Percentiles rank a stretch among this genome's conserved stretches.
Evolutionary conservation across 2,888 invertebrate species (phyloP).

Genomic region (Athalia rosae): DNA sequence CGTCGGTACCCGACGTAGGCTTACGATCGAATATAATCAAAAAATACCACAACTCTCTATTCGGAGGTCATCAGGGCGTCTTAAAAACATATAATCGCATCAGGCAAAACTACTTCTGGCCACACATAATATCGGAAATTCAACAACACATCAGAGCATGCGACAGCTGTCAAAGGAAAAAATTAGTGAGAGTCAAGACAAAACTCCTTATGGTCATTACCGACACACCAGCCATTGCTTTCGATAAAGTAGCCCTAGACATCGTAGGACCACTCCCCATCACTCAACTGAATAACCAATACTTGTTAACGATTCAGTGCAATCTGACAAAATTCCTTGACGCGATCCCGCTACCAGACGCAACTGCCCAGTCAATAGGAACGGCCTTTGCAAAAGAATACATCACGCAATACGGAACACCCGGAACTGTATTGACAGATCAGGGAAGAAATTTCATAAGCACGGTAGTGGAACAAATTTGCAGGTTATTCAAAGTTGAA

Average conservation of each 20-base stretch:
- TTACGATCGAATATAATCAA: background rate
- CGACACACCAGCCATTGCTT: background rate
- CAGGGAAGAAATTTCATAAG: conserved; percentile 19
- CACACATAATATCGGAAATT: conserved; percentile 34
- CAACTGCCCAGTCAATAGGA: conserved; percentile 8
- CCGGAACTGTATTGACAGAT: background rate
- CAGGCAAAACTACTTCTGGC: conserved; percentile 44
- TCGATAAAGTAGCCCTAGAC: background rate
- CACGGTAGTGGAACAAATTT: background rate
- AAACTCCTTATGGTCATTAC: conserved; percentile 45
- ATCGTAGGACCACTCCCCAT: background rate
- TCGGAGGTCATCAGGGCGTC: conserved; percentile 49
- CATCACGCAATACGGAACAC: conserved; percentile 12
- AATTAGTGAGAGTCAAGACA: conserved; percentile 11
- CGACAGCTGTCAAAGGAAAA: conserved; percentile 45
- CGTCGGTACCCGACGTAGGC: background rate
- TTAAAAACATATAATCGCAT: conserved; percentile 38
- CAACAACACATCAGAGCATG: conserved; percentile 41
- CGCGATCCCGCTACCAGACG: conserved; percentile 34
- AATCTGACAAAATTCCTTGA: conserved; percentile 10
- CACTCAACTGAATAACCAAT: too few relatives aligned
- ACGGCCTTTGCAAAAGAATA: background rate
- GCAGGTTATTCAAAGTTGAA: background rate
- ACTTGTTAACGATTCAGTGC: background rate
- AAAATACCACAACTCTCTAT: conserved; percentile 36